A percentile compares a stretch with the other conserved stretches of the same genome.
Evolutionary conservation across 23 tunicate species (phyloP).

Genomic region (Trididemnum miniatum): DNA sequence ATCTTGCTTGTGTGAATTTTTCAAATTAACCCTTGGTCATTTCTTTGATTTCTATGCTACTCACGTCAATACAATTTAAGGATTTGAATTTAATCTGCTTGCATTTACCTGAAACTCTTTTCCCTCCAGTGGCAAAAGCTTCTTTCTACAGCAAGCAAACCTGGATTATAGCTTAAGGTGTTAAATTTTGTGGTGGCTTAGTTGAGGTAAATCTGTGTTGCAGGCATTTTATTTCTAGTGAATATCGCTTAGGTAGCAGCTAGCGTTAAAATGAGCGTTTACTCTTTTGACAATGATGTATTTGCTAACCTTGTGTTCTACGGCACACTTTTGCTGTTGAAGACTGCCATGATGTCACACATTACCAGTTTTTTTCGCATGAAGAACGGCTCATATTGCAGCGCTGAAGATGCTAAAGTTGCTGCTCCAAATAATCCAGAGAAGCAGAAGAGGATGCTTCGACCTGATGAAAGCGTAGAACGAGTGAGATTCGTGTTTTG

Average conservation of each 20-base stretch:
- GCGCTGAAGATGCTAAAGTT: conserved; percentile 51
- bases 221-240: too few relatives aligned
- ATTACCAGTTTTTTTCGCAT: conserved; percentile 38
- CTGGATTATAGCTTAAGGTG: too few relatives aligned
- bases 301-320: conserved; percentile 44
- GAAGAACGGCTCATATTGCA: not conserved
- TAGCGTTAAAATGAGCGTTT: not conserved
- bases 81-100: too few relatives aligned
- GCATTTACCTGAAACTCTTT: too few relatives aligned
- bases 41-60: too few relatives aligned
- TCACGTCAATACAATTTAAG: too few relatives aligned
- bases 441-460: conserved; percentile 44
- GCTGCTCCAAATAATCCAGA: conserved; percentile 39
- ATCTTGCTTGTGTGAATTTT: too few relatives aligned
- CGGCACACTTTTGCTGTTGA: conserved; percentile 46
- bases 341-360: conserved; percentile 38
- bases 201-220: too few relatives aligned
- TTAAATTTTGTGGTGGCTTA: too few relatives aligned
- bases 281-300: conserved; percentile 48
- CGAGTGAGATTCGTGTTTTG: conserved; percentile 42
- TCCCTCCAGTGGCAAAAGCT: too few relatives aligned
- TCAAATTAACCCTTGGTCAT: too few relatives aligned
- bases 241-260: not conserved
- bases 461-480: conserved; percentile 41
- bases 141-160: too few relatives aligned